Evolutionary conservation across 2,888 invertebrate species (phyloP), one percentile per base, ranked within the genome.

Genomic region (Netelia inedita): DNA sequence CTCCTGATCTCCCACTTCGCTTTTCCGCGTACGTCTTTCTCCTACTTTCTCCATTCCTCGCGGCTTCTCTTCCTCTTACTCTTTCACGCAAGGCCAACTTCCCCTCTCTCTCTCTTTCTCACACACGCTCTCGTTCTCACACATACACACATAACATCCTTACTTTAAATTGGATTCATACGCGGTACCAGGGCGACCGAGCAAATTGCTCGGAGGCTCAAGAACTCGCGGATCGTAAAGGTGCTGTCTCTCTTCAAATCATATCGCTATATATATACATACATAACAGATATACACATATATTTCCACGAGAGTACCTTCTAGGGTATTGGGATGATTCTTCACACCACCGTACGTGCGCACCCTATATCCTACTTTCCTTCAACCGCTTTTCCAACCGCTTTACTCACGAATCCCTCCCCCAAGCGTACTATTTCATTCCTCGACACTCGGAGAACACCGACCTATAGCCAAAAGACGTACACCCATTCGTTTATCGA

Each of bases 141-240:
- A 69, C 23, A 61, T 41, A 63, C 84, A 85, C 85, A 68, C 84
- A 85, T 82, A 53, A 65, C 28, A 76, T 86, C 86, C 89, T 89
- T 88, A 88, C 88, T 88, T 88, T 88, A 89, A 90, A 90, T 90
- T 90, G 88, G 88, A 89, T 90, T 89, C 89, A 90, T 89, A 66
- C 88, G 87, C 87, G 86, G 86, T 87, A 88, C 87, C 87, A 86
- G 63, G 28, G 87, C 86, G 84, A 85, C 85, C 78, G 83, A 79
- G 85, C 85, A 89, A 88, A 90, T 89, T 89, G 87, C 86, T 88
- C 83, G 86, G 75, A 89, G 87, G 87, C 87, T 89, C 87, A 86
- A 88, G 88, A 88, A 87, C 85, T 82, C 83, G 75, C 83, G 82
- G 81, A 85, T 86, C 79, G 74, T 80, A 76, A 74, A 83, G 76